Base-by-base conservation (phyloP, 2,888 invertebrate species). In the Lymantria monacha region DNA sequence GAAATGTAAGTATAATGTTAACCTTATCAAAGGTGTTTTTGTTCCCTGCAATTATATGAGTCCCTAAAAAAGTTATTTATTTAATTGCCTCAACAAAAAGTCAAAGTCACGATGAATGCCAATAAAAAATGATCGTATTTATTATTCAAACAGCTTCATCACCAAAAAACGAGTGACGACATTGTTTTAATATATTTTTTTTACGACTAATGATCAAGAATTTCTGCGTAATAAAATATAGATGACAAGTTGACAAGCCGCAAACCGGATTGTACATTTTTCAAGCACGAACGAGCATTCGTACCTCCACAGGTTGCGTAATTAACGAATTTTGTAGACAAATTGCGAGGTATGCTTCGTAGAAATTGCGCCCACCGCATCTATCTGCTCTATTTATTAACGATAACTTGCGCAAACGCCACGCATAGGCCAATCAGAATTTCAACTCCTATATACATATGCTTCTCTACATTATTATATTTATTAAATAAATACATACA, bases 351-450 rank as follows among this genome's bases (percentile, higher is more conserved):
- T 61, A 57, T 50, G 57, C 66, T 63, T 64, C 53, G 46, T 67
- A 70, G 71, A 71, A 66, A 70, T 71, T 73, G 67, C 73, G 69
- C 66, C 66, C 69, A 72, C 72, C 65, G 66, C 72, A 72, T 72
- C 74, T 79, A 66, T 79, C 73, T 70, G 73, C 69, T 70, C 69
- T 69, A 72, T 72, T 75, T 74, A 63, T 55, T 72, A 63, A 63
- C 55, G 54, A 59, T 60, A 48, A 33, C 59, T 79, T 79, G 66
- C 63, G 74, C 59, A 74, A 76, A 56, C 48, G 48, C 52, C 59
- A 79, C 78, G 81, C 77, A 78, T 72, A 73, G 66, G 57, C 57
- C 70, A 74, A 79, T 79, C 79, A 33, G 10, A 33, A 22, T 22
- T 3, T 22, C 22, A 22, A 22, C 3, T 3, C 5, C 5, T 22